A percentile compares a stretch with the other conserved stretches of the same genome.
phyloP scores from a whole-genome alignment of 1,140 invertebrate genomes.

The Ceratitis capitata region DNA sequence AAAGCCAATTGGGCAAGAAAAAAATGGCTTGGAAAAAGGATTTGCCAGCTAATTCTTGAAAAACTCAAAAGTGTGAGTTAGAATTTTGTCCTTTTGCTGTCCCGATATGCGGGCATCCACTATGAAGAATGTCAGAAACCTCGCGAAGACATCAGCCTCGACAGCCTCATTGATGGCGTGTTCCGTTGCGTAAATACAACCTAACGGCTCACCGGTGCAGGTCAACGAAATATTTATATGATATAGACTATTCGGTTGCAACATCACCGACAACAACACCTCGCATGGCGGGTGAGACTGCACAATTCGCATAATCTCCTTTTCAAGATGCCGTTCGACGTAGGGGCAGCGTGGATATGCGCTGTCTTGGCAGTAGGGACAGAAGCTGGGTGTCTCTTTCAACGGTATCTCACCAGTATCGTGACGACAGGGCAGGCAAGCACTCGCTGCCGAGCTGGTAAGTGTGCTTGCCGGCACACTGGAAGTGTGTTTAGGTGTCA shows the following conservation, averaged over 20 bases:
- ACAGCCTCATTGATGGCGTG: no score
- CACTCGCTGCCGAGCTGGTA: background rate
- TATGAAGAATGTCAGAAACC: constrained; percentile 54
- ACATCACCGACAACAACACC: constrained; percentile 46
- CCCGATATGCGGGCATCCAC: no score
- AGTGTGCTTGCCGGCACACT: background rate
- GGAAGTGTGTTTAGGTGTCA: background rate
- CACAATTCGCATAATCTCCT: background rate
- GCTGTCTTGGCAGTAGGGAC: background rate
- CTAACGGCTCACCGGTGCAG: constrained; percentile 43
- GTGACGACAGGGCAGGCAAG: background rate
- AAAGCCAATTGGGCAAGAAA: no score
- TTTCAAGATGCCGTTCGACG: background rate
- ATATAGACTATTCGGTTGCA: constrained; percentile 50
- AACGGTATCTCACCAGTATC: background rate
- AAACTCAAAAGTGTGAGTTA: constrained; percentile 46
- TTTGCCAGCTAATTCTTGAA: constrained; percentile 30
- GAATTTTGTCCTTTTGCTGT: constrained; percentile 35
- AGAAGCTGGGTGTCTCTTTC: background rate
- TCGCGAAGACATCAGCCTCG: constrained; percentile 51
- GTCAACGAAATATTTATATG: constrained; percentile 50
- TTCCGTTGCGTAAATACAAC: no score
- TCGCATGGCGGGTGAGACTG: background rate
- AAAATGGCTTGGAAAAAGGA: no score
- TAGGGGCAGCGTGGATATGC: background rate